Evolutionary conservation across 37 sponge, comb jelly and placozoan species (phyloP).

Genomic region (Aphrocallistes beatrix): DNA sequence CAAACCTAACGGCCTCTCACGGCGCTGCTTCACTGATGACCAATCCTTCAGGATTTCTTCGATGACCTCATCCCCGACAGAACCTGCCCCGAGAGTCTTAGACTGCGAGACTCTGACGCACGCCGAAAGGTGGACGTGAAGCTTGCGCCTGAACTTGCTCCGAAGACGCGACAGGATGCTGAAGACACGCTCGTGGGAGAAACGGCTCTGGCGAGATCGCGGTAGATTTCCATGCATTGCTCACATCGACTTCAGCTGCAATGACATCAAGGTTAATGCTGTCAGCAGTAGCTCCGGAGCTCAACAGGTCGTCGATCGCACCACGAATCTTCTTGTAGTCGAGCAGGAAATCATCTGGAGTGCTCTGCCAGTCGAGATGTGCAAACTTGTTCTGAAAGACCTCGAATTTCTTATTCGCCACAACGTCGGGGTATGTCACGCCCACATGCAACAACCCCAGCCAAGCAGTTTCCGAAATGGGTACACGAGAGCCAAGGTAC

Average conservation of each 20-base stretch:
- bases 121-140: neutral
- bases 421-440: neutral
- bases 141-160: neutral
- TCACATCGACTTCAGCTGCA: neutral
- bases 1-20: neutral
- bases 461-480: neutral
- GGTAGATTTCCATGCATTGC: too few species aligned
- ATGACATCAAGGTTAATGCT: too few species aligned
- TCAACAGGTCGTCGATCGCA: neutral
- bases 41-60: neutral
- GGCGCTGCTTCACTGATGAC: neutral
- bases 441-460: neutral
- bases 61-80: neutral
- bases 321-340: neutral
- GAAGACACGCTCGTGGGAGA: neutral
- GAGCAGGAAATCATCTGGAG: neutral
- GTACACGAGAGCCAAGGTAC: neutral
- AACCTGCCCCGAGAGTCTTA: neutral
- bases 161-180: neutral
- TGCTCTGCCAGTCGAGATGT: neutral
- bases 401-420: neutral
- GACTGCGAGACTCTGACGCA: neutral
- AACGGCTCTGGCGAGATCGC: too few species aligned
- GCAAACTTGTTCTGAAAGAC: neutral
- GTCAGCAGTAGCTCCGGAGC: neutral